Percentiles rank a stretch among this genome's conserved stretches.
Conservation (phyloP, 2,888 invertebrate species). For the Pandemis corylana region DNA sequence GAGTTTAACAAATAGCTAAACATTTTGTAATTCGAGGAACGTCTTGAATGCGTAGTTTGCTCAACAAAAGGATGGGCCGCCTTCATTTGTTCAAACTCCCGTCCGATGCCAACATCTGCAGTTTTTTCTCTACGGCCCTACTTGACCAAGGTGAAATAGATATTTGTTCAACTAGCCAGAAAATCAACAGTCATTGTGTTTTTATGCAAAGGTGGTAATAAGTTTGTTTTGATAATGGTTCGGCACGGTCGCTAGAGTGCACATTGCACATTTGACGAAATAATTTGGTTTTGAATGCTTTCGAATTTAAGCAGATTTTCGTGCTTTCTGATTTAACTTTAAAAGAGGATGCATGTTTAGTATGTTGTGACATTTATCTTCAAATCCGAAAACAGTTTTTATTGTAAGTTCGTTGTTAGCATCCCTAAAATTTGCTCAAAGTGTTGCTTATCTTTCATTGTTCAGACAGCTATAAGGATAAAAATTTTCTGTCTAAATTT, state of each 20-base stretch:
- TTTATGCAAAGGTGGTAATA: constrained; percentile 63
- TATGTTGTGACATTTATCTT: background rate
- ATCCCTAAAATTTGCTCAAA: too few species aligned
- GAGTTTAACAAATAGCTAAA: constrained; percentile 84
- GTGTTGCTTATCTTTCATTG: too few species aligned
- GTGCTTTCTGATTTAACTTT: constrained; percentile 29
- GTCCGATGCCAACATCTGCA: constrained; percentile 78
- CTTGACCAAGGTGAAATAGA: constrained; percentile 73
- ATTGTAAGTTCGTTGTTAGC: background rate
- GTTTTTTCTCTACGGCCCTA: constrained; percentile 63
- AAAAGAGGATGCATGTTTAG: constrained; percentile 26
- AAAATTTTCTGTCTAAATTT: too few species aligned
- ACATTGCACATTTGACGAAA: constrained; percentile 63
- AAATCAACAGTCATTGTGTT: constrained; percentile 78
- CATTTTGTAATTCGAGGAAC: constrained; percentile 82
- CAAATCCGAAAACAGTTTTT: background rate
- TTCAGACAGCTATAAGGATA: too few species aligned
- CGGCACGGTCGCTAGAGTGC: constrained; percentile 53
- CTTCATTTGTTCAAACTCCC: constrained; percentile 68
- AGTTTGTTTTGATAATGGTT: constrained; percentile 65
- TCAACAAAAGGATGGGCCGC: constrained; percentile 73
- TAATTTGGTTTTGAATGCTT: constrained; percentile 49
- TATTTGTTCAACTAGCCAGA: constrained; percentile 83
- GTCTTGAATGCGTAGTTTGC: constrained; percentile 77
- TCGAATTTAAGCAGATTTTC: constrained; percentile 33